Evolutionary conservation across 1,140 invertebrate genomes (phyloP).

Genomic region (Caerostris darwini): DNA sequence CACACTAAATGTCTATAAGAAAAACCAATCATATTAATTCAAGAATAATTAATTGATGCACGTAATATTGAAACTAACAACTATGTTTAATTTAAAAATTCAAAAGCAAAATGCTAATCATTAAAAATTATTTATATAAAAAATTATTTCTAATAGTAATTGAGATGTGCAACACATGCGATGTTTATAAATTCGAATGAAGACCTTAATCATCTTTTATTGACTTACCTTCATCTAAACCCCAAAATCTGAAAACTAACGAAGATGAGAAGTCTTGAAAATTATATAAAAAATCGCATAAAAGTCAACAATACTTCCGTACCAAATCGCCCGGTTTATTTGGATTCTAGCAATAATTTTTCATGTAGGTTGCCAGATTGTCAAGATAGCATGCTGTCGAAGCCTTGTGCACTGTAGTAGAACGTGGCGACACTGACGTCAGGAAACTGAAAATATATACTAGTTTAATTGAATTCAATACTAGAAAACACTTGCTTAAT

Average conservation of each 20-base stretch:
- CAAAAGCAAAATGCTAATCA: too few relatives aligned
- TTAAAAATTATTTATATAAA: too few relatives aligned
- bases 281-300: conserved; percentile 42
- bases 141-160: background rate
- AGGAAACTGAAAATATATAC: background rate
- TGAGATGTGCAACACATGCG: background rate
- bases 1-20: too few relatives aligned
- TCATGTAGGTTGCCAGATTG: conserved; percentile 75
- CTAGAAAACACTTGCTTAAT: too few relatives aligned
- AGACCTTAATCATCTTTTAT: background rate
- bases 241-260: conserved; percentile 73
- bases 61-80: too few relatives aligned
- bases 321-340: conserved; percentile 75
- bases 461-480: too few relatives aligned
- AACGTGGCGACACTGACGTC: conserved; percentile 36
- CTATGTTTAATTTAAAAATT: too few relatives aligned
- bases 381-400: conserved; percentile 61
- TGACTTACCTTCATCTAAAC: conserved; percentile 72
- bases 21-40: too few relatives aligned
- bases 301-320: conserved; percentile 54
- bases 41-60: too few relatives aligned
- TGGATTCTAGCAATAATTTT: conserved; percentile 69
- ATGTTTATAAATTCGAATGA: conserved; percentile 6
- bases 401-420: background rate
- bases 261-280: conserved; percentile 50